Conservation (phyloP, 2,797 vertebrate genomes). For the Huso huso region DNA sequence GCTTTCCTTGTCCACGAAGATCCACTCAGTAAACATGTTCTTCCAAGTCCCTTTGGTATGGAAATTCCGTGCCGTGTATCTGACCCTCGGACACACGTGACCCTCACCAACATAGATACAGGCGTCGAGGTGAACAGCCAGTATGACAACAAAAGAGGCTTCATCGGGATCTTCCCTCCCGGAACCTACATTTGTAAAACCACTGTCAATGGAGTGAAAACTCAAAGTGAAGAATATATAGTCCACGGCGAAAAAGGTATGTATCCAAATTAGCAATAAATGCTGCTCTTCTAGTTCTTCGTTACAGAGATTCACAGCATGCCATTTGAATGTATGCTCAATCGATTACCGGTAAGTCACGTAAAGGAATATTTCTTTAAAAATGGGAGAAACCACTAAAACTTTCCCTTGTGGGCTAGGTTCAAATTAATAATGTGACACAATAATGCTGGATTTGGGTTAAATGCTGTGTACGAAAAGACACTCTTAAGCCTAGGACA, state of each 20-base stretch:
- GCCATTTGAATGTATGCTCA: too few relatives aligned
- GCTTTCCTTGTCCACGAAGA: constrained; percentile 68
- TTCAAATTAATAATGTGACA: too few relatives aligned
- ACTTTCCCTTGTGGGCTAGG: too few relatives aligned
- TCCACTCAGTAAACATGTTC: constrained; percentile 67
- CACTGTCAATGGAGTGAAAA: constrained; percentile 51
- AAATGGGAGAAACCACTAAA: too few relatives aligned
- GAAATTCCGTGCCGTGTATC: constrained; percentile 86
- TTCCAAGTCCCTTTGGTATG: constrained; percentile 70
- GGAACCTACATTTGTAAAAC: constrained; percentile 82
- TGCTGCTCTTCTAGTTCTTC: not conserved
- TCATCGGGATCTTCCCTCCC: constrained; percentile 69
- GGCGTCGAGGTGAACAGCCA: constrained; percentile 46
- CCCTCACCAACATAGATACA: constrained; percentile 62
- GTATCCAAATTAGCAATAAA: not conserved
- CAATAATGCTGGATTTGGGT: too few relatives aligned
- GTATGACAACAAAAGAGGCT: constrained; percentile 82
- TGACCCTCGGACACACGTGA: constrained; percentile 71
- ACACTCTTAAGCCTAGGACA: not conserved
- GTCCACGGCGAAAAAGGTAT: constrained; percentile 82
- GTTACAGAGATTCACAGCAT: too few relatives aligned
- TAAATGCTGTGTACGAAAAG: too few relatives aligned
- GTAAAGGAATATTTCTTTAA: too few relatives aligned
- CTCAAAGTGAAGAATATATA: constrained; percentile 74
- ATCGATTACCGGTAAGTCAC: too few relatives aligned